A percentile compares a stretch with the other conserved stretches of the same genome.
These are phyloP conservation scores for Hippocampus guttulatus DNA, from an alignment of 2,113 vertebrate species.

Conservation along the genomic window DNA sequence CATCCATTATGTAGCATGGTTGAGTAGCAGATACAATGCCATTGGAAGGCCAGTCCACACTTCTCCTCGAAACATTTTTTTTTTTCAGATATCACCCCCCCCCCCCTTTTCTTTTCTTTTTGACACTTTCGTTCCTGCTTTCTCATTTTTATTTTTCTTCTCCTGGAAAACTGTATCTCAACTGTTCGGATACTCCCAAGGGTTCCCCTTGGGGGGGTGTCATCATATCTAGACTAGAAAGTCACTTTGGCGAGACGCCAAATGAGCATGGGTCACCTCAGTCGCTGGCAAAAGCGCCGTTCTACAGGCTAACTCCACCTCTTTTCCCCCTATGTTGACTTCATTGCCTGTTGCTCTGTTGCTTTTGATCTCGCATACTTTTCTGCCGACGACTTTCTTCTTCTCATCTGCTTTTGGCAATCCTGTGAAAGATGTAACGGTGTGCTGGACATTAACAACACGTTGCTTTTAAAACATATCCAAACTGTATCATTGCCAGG, in stretches of 20 bases:
- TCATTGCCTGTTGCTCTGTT: slow-evolving; percentile 75
- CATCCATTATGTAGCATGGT: slow-evolving; percentile 85
- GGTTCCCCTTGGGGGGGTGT: slow-evolving; percentile 66
- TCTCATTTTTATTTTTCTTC: slow-evolving; percentile 32
- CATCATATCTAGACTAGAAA: slow-evolving; percentile 58
- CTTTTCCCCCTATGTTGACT: slow-evolving; percentile 50
- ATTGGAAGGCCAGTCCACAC: slow-evolving; percentile 68
- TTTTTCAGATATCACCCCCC: slow-evolving; percentile 27
- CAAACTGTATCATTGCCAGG: slow-evolving; percentile 45
- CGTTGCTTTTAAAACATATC: slow-evolving; percentile 61
- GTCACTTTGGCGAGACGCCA: slow-evolving; percentile 55
- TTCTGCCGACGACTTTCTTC: slow-evolving; percentile 48
- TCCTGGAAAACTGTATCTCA: slow-evolving; percentile 58
- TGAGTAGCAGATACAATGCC: slow-evolving; percentile 75
- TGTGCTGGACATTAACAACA: slow-evolving; percentile 56
- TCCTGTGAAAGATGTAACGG: slow-evolving; percentile 65
- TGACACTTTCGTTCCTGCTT: slow-evolving; percentile 52
- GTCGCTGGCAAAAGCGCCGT: slow-evolving; percentile 56
- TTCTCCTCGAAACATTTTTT: slow-evolving; percentile 44
- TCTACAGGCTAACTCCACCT: slow-evolving; percentile 45
- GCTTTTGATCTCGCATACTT: slow-evolving; percentile 69
- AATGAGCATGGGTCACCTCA: slow-evolving; percentile 65
- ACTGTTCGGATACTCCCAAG: slow-evolving; percentile 63
- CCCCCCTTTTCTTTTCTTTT: slow-evolving; percentile 24
- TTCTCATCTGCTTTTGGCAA: slow-evolving; percentile 62